Base-by-base conservation (phyloP, 2,888 invertebrate genomes). In the Yponomeuta plumbellus region DNA sequence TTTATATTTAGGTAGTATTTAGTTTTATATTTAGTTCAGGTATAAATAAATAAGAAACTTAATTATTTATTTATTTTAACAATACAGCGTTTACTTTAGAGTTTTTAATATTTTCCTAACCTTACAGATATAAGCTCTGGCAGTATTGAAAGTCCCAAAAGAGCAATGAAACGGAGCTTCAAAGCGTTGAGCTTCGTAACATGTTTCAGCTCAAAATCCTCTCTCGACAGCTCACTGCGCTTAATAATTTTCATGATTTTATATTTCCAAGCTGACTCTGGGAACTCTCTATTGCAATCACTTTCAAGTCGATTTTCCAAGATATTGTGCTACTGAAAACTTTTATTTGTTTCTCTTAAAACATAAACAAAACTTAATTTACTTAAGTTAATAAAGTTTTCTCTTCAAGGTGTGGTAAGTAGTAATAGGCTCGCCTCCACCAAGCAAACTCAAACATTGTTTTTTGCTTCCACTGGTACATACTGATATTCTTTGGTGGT, bases 121-220 rank as follows among this genome's bases (percentile, higher is more conserved):
- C 22, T 6, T 59, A 21, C 59, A 34, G 34, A 34, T 34, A 59
- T 59, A 59, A 59, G 23, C 21, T 59, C 17, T 11, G 59, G 59
- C 59, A 22, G 44, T 52, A 52, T 52, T 17, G 59, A 3, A 23
- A 21, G 11, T 23, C 59, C 59, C 59, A 11, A 23, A 23, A 21
- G 59, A 23, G 59, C 59, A 22, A 59, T 59, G 59, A 59, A 59
- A 59, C 59, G 11, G 59, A 59, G 59, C 23, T 13, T 59, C 59
- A 3, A 13, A 59, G 21, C 58, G 58, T 21, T 58, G 21, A 58
- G 59, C 22, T 59, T 22, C 23, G 22, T 59, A 22, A 59, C 59
- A 59, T 23, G 58, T 59, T 59, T 59, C 22, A 59, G 21, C 23
- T 59, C 5, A 59, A 59, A 59, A 59, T 59, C 59, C 59, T 23